A percentile compares a stretch with the other conserved stretches of the same genome.
Conservation (phyloP, 2,888 invertebrate genomes). For the Cephus pygmeus region DNA sequence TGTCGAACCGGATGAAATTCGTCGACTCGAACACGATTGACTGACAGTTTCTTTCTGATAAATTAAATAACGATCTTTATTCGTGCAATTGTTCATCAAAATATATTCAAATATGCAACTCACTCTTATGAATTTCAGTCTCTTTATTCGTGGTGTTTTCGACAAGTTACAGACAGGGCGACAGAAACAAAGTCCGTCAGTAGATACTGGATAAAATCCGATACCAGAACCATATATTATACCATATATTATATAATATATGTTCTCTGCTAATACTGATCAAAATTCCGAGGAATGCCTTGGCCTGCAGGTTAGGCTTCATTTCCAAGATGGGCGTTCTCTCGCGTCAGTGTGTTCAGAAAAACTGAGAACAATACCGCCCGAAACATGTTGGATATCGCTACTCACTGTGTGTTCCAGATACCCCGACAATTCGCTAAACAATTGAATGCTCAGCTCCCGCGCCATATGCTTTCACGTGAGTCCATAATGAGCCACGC, state of each 20-base stretch:
- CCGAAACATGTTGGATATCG: constrained; percentile 20
- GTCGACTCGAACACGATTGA: no score
- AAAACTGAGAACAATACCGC: constrained; percentile 8
- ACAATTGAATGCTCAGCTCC: constrained; percentile 19
- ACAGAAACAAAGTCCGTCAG: not conserved
- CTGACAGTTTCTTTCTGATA: no score
- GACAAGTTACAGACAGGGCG: not conserved
- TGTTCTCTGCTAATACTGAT: not conserved
- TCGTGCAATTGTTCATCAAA: no score
- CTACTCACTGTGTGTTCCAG: constrained; percentile 21
- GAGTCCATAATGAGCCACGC: constrained; percentile 22
- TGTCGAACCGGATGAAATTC: not conserved
- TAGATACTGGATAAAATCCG: no score
- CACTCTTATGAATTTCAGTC: not conserved
- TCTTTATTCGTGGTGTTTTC: not conserved
- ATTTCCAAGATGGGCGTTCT: not conserved
- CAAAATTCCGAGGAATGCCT: not conserved
- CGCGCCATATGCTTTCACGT: constrained; percentile 19
- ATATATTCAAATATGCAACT: no score
- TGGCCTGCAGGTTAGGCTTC: not conserved
- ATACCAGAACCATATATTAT: no score
- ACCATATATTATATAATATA: no score
- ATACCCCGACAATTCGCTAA: constrained; percentile 25
- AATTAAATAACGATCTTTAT: no score
- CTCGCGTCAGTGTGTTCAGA: constrained; percentile 16